phyloP scores from a whole-genome alignment of 2,797 vertebrate species.

The Tauraco hartlaubi region DNA sequence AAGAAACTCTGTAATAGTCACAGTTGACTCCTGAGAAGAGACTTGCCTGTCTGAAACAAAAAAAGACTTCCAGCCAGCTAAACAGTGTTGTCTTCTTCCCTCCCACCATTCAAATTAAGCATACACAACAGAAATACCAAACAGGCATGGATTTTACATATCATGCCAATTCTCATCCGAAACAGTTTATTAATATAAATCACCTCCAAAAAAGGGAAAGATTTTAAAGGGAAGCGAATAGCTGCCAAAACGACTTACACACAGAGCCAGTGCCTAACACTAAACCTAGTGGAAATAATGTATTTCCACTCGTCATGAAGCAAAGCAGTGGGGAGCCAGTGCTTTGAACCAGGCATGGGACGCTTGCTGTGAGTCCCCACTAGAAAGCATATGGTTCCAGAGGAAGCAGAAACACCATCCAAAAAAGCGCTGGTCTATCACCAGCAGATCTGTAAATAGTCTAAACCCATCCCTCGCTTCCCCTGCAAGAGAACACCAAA shows the following conservation, averaged over 20 bases:
- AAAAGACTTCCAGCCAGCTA: constrained; percentile 18
- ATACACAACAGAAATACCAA: constrained; percentile 53
- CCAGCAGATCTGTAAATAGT: neutral
- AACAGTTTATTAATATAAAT: constrained; percentile 63
- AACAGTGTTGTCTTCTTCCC: neutral
- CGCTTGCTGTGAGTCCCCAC: constrained; percentile 21
- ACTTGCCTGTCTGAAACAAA: constrained; percentile 24
- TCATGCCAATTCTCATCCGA: constrained; percentile 12
- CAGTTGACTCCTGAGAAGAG: constrained; percentile 38
- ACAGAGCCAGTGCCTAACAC: constrained; percentile 34
- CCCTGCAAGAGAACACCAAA: neutral
- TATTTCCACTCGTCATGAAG: constrained; percentile 30
- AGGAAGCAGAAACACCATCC: constrained; percentile 27
- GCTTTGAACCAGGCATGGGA: constrained; percentile 38
- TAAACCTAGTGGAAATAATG: constrained; percentile 24
- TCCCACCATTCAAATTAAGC: constrained; percentile 30
- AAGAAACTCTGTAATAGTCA: constrained; percentile 27
- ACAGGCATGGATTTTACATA: constrained; percentile 35
- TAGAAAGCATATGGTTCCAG: constrained; percentile 39
- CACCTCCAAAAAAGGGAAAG: constrained; percentile 65
- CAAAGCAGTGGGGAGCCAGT: constrained; percentile 26
- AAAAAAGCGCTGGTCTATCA: neutral
- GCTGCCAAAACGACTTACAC: constrained; percentile 39
- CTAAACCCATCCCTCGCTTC: neutral
- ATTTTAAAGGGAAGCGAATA: neutral